Base-by-base conservation (phyloP, 2,797 vertebrate genomes). In the Heterohyrax brucei region DNA sequence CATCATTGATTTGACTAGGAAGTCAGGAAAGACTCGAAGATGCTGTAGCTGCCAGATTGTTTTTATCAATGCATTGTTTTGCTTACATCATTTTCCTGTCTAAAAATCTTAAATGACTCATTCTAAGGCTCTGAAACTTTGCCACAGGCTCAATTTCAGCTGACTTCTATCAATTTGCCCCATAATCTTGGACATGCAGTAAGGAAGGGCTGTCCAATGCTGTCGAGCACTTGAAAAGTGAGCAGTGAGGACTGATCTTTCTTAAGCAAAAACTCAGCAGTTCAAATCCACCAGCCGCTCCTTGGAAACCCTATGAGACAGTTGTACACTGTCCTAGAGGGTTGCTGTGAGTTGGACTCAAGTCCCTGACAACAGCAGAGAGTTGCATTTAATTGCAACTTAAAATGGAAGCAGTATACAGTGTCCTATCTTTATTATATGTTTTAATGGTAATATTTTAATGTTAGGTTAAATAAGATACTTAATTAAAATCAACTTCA, bases 401-500 rank as follows among this genome's bases (percentile, higher is more conserved):
- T 33, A 28, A 95, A 87, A 28, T 82, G 13, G 5, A 84, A 80
- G 26, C 5, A 88, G 13, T 10, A 28, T 90, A 39, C 4, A 10
- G 70, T 86, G 50, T 78, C 70, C 24, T 84, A 22, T 79, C 59
- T 44, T 91, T 19, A 70, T 62, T 84, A 53, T 7, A 59, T 64
- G 59, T 56, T 93, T 16, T 82, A 95, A 68, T 66, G 19, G 4
- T 75, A 86, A 75, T 30, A 28, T 82, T 79, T 78, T 18, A 33
- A 30, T 73, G 46, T 5, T 86, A 4, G 28, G 10, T 86, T 94
- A 78, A 89, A 85, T 87, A 85, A 90, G 64, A 70, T 66, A 61
- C 5, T 91, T 96, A 50, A 56, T 75, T 81, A 86, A 76, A 94
- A 83, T 92, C 33, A 1, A 53, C 72, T 46, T 82, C 22, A 48